A percentile compares a stretch with the other conserved stretches of the same genome.
Conservation (phyloP, 2,797 vertebrate species). For the Gobionotothen gibberifrons region DNA sequence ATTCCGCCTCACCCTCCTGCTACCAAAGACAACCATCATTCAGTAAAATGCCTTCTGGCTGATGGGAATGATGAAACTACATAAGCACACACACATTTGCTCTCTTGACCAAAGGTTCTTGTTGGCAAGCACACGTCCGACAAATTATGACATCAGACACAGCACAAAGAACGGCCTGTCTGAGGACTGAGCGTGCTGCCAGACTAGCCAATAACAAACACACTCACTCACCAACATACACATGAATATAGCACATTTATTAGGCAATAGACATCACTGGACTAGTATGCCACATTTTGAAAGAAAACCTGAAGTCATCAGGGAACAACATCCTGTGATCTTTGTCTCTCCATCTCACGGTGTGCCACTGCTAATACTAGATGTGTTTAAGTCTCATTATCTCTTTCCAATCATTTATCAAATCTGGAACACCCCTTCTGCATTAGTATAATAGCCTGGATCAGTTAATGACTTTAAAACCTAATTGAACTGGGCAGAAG, state of each 20-base stretch:
- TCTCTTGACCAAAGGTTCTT: conserved; percentile 55
- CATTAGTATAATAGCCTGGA: conserved; percentile 69
- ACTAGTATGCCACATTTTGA: conserved; percentile 8
- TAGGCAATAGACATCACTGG: conserved; percentile 34
- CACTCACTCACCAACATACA: conserved; percentile 27
- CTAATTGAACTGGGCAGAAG: conserved; percentile 65
- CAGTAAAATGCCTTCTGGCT: conserved; percentile 52
- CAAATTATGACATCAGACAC: conserved; percentile 76
- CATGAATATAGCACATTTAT: conserved; percentile 37
- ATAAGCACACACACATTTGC: conserved; percentile 11
- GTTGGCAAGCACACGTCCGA: conserved; percentile 58
- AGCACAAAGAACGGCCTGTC: conserved; percentile 75
- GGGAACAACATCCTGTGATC: conserved; percentile 26
- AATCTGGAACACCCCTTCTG: conserved; percentile 67
- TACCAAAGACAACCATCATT: conserved; percentile 68
- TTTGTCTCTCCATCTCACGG: conserved; percentile 14
- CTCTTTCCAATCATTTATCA: conserved; percentile 63
- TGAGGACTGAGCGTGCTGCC: conserved; percentile 61
- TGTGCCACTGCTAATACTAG: conserved; percentile 36
- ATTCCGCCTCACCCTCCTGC: conserved; percentile 50
- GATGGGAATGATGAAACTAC: conserved; percentile 55
- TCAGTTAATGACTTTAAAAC: conserved; percentile 74
- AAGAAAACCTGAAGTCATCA: conserved; percentile 22
- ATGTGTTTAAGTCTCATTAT: conserved; percentile 64
- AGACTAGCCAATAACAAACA: conserved; percentile 49